These are phyloP conservation scores for Lasiommata megera DNA, from an alignment of 2,888 invertebrate species.

Conservation along the genomic window DNA sequence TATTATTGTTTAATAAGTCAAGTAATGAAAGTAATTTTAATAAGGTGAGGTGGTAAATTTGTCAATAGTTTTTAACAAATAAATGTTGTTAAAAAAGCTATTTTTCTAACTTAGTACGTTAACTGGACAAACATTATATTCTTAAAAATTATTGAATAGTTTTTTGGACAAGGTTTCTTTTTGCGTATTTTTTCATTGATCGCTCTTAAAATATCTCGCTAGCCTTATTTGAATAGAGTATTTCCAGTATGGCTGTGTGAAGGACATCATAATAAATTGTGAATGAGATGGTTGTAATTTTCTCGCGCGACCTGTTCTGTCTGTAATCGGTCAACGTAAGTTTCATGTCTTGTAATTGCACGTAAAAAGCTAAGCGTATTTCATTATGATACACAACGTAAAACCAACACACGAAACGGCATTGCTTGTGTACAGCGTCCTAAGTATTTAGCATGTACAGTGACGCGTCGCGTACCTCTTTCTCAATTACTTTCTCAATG, in stretches of 20 bases:
- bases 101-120: too few relatives aligned
- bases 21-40: too few relatives aligned
- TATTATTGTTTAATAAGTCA: too few relatives aligned
- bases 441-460: conserved; percentile 62
- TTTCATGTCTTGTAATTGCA: conserved; percentile 22
- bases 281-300: too few relatives aligned
- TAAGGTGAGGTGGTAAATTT: too few relatives aligned
- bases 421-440: conserved; percentile 75
- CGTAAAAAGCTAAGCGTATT: conserved; percentile 65
- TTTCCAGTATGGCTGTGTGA: background rate
- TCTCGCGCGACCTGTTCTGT: background rate
- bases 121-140: too few relatives aligned
- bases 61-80: too few relatives aligned
- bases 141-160: too few relatives aligned
- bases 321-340: conserved; percentile 8
- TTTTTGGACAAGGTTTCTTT: too few relatives aligned
- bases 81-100: too few relatives aligned
- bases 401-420: conserved; percentile 70
- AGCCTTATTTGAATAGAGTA: too few relatives aligned
- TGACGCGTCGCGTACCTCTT: conserved; percentile 88
- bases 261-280: background rate
- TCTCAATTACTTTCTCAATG: conserved; percentile 97
- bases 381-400: conserved; percentile 53
- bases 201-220: background rate
- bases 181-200: too few relatives aligned